Base-by-base conservation (phyloP, 64 coral and sea anemone genomes). In the Actinia tenebrosa region DNA sequence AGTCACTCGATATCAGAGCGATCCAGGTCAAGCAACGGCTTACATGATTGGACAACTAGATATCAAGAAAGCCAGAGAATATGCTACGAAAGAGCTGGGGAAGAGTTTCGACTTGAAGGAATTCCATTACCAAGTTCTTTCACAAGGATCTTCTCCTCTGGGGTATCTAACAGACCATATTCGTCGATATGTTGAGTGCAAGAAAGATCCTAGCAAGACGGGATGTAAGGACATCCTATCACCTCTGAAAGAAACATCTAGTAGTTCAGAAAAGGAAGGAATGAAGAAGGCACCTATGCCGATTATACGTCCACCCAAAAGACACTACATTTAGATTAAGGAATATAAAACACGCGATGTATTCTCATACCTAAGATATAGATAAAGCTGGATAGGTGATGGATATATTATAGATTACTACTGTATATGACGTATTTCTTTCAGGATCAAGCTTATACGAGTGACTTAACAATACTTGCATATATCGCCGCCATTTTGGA, bases 71-170 rank as follows among this genome's bases (percentile, higher is more conserved):
- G 54, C 90, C 22, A 86, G 90, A 62, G 50, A 82, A 15, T 82
- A 87, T 42, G 90, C 90, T 4, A 79, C 80, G 18, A 71, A 91
- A 19, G 50, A 87, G 10, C 69, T 91, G 10, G 79, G 79, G 1
- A 72, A 87, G 3, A 26, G 64, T 5, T 91, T 91, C 54, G 61
- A 77, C 58, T 56, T 91, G n/a, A 84, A 45, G 11, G 89, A 91
- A 79, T 91, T 91, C 22, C 89, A 91, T 72, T 98, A 90, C 52
- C 96, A 98, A 88, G 92, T 91, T 54, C 89, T 91, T 15, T 59
- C 58, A 0, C 89, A 91, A 45, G 89, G 89, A 0, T 91, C 89
- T 2, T 91, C 89, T 1, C 89, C 89, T 1, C 77, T 91, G 3
- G 89, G 80, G 2, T 91, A 91, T n/a, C 53, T 91, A n/a, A 4